phyloP scores from a whole-genome alignment of 2,888 invertebrate genomes.

The Trachelus stipa region DNA sequence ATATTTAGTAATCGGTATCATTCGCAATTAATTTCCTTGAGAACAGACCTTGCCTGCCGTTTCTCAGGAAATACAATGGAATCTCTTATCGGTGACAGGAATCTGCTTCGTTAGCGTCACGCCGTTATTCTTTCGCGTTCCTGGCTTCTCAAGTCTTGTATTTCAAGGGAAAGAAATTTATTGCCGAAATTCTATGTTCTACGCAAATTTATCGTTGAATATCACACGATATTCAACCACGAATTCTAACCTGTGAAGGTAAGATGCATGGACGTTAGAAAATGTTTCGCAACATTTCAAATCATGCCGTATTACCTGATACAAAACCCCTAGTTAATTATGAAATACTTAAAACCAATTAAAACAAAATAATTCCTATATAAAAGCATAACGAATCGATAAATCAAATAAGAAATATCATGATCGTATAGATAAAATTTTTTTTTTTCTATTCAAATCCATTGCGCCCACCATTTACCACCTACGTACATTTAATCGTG shows the following conservation, averaged over 20 bases:
- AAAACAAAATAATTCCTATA: background rate
- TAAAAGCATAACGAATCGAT: background rate
- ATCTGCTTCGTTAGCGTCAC: conserved; percentile 6
- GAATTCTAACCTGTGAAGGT: background rate
- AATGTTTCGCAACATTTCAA: background rate
- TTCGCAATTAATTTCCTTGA: conserved; percentile 6
- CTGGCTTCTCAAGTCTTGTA: background rate
- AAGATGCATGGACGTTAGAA: background rate
- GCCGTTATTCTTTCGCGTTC: conserved; percentile 6
- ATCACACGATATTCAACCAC: too few relatives aligned
- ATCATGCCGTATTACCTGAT: background rate
- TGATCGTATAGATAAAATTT: background rate
- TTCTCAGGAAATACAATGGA: conserved; percentile 13
- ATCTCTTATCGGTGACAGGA: background rate
- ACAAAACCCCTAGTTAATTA: background rate
- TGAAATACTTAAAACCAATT: background rate
- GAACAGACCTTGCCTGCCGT: conserved; percentile 11
- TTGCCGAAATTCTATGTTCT: background rate
- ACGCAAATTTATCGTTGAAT: background rate
- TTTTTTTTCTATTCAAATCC: background rate
- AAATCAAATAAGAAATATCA: background rate
- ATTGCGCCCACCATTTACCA: background rate
- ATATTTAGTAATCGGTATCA: conserved; percentile 11
- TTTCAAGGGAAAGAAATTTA: background rate
- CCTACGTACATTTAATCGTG: background rate